Evolutionary conservation across 2,113 vertebrate species (phyloP).

Genomic region (Falcunculus frontatus): DNA sequence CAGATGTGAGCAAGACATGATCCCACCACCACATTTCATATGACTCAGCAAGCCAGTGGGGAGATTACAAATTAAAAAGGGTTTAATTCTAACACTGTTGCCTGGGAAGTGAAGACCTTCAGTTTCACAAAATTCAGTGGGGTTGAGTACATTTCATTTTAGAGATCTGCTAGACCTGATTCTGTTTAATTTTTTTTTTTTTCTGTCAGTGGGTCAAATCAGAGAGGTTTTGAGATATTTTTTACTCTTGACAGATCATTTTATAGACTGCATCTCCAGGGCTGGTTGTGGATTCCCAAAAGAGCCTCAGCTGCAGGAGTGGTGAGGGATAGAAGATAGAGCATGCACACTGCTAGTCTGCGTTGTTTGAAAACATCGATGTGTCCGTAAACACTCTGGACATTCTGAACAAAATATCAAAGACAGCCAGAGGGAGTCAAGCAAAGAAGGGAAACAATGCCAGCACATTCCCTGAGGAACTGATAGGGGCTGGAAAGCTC

Average conservation of each 20-base stretch:
- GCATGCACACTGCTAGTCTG: rapidly evolving
- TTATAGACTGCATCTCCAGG: background rate
- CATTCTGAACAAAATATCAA: background rate
- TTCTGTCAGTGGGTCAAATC: background rate
- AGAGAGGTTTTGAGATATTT: background rate
- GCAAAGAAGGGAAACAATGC: background rate
- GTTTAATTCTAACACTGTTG: background rate
- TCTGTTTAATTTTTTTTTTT: background rate
- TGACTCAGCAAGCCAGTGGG: background rate
- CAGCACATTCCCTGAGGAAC: background rate
- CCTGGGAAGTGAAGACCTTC: background rate
- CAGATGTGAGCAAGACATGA: background rate
- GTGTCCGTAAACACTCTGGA: background rate
- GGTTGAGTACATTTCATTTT: background rate
- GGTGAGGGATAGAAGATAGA: background rate
- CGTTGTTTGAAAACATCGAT: background rate
- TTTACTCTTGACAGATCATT: background rate
- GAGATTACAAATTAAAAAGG: background rate
- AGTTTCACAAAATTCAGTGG: background rate
- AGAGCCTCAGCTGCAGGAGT: background rate
- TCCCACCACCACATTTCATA: background rate
- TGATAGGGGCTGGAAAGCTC: background rate
- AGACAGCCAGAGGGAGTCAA: background rate
- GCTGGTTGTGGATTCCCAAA: background rate
- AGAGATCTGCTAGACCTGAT: background rate